Evolutionary conservation across 2,113 vertebrate genomes (phyloP), one percentile per base, ranked within the genome.

Genomic region (Acanthochromis polyacanthus): DNA sequence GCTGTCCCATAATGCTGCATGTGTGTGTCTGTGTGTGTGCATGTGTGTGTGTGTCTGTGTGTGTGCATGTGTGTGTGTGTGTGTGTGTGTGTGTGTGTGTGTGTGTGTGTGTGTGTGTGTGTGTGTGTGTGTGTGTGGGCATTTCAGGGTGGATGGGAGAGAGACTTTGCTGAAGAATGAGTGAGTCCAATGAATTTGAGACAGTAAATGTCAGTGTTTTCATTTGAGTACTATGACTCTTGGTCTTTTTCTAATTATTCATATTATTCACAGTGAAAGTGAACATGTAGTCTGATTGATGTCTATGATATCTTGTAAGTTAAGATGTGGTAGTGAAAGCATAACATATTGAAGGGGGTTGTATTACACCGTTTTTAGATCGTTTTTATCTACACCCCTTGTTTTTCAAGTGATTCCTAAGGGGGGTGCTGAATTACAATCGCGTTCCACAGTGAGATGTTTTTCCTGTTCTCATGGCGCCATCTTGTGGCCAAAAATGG

Each of bases 401-500:
- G 10, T 68, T n/a, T 20, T 55, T 20, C 20, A 43, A 22, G 28
- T 59, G 5, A 12, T 59, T 67, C 15, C 64, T 0, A 2, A 0
- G 7, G 0, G 28, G 20, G 15, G 32, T 20, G 23, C 11, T 64
- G 20, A 58, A 10, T 20, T 23, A 64, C 10, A 17, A n/a, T n/a
- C 23, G 4, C 51, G 8, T 22, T 10, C 38, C 56, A 14, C 2
- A 50, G 9, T 43, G 28, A 20, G 22, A 40, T n/a, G 0, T 8
- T 46, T 68, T 53, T 28, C 28, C 28, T 76, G 63, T 72, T 30
- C 30, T 66, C 0, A 52, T 46, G 25, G 25, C 69, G 73, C 86
- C 86, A 80, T 72, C 91, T 79, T 64, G 80, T 93, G 91, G 89
- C 64, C 23, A 50, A 58, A 45, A 43, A 10, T 3, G 10, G 45